phyloP scores from a whole-genome alignment of 2,113 vertebrate genomes.

The Scytalopus superciliaris region DNA sequence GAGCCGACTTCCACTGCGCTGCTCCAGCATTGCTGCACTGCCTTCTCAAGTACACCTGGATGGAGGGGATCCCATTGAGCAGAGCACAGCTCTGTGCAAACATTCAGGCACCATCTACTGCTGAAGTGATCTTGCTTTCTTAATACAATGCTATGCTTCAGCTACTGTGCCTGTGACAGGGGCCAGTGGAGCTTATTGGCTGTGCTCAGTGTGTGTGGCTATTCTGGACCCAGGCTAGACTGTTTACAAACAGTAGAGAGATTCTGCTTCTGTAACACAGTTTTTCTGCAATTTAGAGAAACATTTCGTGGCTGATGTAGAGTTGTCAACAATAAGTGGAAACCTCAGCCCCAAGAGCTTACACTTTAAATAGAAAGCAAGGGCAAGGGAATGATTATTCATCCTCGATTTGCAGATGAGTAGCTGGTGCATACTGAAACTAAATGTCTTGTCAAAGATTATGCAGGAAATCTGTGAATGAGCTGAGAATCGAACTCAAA shows the following conservation, averaged over 20 bases:
- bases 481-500: background rate
- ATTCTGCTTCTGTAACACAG: background rate
- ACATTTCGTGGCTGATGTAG: background rate
- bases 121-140: background rate
- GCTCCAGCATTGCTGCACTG: background rate
- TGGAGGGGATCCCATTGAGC: background rate
- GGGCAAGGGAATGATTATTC: slow-evolving; percentile 54
- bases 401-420: slow-evolving; percentile 10
- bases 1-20: background rate
- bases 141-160: background rate
- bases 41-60: background rate
- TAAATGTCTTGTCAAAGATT: background rate
- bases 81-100: background rate
- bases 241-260: slow-evolving; percentile 10
- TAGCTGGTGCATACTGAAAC: slow-evolving; percentile 19
- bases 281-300: slow-evolving; percentile 30
- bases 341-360: slow-evolving; percentile 15
- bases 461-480: slow-evolving; percentile 8
- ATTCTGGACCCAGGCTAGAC: background rate
- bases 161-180: background rate
- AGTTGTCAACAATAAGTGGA: slow-evolving; percentile 35
- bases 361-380: slow-evolving; percentile 48
- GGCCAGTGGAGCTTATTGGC: background rate
- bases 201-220: background rate
- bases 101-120: background rate